Evolutionary conservation across 2,113 vertebrate genomes (phyloP).

Genomic region (Nicator chloris): DNA sequence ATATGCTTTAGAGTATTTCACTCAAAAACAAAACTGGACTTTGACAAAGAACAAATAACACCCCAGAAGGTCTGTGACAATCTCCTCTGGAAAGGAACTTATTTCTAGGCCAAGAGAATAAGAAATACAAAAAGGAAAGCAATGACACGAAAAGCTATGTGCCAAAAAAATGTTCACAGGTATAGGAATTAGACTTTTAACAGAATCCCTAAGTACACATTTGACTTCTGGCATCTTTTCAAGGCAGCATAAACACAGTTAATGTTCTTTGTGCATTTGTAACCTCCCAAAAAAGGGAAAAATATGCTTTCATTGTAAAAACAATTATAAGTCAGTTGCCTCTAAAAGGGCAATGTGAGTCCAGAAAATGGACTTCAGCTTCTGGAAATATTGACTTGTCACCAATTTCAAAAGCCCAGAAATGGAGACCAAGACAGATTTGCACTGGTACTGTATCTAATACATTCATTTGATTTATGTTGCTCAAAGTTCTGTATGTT

Average conservation of each 20-base stretch:
- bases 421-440: neutral
- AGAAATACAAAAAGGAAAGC: neutral
- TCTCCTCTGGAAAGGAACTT: neutral
- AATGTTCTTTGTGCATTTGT: neutral
- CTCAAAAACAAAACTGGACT: neutral
- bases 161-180: slow-evolving; percentile 4
- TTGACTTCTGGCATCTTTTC: neutral
- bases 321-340: neutral
- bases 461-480: neutral
- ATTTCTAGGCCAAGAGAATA: neutral
- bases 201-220: neutral
- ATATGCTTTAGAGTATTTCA: neutral
- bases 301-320: neutral
- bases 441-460: neutral
- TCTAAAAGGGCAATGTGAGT: neutral
- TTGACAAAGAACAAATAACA: neutral
- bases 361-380: neutral
- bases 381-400: neutral
- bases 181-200: slow-evolving; percentile 18
- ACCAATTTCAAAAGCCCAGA: neutral
- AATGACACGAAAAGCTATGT: neutral
- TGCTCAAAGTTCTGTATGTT: neutral
- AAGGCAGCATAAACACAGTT: neutral
- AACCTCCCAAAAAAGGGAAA: neutral
- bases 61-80: neutral